Evolutionary conservation across 2,113 vertebrate species (phyloP), one percentile per base, ranked within the genome.

Genomic region (Megaleporinus macrocephalus): DNA sequence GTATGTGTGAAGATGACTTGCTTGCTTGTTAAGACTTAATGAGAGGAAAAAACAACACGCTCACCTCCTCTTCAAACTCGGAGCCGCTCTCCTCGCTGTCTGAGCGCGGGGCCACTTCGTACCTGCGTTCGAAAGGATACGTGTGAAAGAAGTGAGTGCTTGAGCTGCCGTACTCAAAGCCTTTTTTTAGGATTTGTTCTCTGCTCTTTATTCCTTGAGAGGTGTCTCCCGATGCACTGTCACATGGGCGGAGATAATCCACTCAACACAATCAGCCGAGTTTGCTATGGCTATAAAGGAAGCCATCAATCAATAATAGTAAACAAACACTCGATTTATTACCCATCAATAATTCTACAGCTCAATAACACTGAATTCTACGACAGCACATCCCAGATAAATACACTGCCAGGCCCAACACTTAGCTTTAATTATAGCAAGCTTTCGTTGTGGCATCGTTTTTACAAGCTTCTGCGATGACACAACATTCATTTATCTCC

Each of bases 81-180:
- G 98, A 99, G 75, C 95, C 94, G 73, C 98, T 99, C 89, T 97
- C 96, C 91, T 99, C 98, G 79, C 96, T 99, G 91, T 99, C 98
- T 15, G 98, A 99, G 81, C 98, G 93, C 0, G 98, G 98, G 10
- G 98, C 98, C 27, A 99, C 97, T 94, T 99, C 98, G 65, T 99
- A 99, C 49, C 98, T 99, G 82, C 68, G 29, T 81, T 83, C 72
- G 41, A 78, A 80, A 81, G 7, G 33, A 47, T 74, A 81, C 61
- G 73, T 75, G 57, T 22, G 10, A 44, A 57, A 26, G 6, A 61
- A 2, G 12, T 11, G 26, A 61, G n/a, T 13, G 10, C 5, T 12
- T 61, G 57, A 26, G 57, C 10, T 26, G 1, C 5, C 24, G 1
- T 61, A 12, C 1, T 11, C n/a, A 12, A 61, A 51, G 49, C 3